Conservation (phyloP, 1,140 invertebrate species). For the Aethina tumida region DNA sequence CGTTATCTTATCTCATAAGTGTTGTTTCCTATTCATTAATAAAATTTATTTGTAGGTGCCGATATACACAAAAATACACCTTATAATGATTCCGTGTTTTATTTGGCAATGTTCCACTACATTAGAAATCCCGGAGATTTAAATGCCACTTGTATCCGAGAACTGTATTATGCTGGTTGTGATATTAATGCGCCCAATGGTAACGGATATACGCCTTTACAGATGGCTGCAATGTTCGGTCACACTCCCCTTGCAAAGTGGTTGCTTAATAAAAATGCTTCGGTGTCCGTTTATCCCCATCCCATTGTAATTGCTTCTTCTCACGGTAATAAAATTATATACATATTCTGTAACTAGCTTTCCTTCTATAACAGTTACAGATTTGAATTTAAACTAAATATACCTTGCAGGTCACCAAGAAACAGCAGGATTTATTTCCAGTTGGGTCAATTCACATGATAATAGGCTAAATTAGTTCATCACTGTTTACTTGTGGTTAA, state of each 20-base stretch:
- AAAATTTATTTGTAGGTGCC: slow-evolving; percentile 21
- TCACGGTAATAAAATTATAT: slow-evolving; percentile 9
- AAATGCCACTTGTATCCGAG: slow-evolving; percentile 28
- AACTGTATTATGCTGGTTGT: slow-evolving; percentile 27
- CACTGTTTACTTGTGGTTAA: too few species aligned
- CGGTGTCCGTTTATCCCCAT: slow-evolving; percentile 12
- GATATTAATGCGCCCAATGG: slow-evolving; percentile 24
- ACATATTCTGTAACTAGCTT: not conserved
- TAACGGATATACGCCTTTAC: slow-evolving; percentile 22
- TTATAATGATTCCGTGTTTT: slow-evolving; percentile 23
- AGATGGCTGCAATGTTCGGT: slow-evolving; percentile 29
- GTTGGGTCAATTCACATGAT: too few species aligned
- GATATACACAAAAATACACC: slow-evolving; percentile 21
- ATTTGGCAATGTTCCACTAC: slow-evolving; percentile 24
- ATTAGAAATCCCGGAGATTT: slow-evolving; percentile 18
- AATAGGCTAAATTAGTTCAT: too few species aligned
- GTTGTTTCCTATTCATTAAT: too few species aligned
- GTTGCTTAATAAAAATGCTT: slow-evolving; percentile 26
- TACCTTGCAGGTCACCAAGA: slow-evolving; percentile 18
- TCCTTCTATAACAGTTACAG: too few species aligned
- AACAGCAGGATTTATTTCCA: slow-evolving; percentile 13
- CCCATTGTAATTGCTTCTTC: slow-evolving; percentile 18
- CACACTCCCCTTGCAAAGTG: slow-evolving; percentile 26
- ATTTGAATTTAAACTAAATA: too few species aligned
- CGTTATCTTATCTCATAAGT: not conserved